Base-by-base conservation (phyloP, 1,140 invertebrate genomes). In the Hirudo medicinalis region DNA sequence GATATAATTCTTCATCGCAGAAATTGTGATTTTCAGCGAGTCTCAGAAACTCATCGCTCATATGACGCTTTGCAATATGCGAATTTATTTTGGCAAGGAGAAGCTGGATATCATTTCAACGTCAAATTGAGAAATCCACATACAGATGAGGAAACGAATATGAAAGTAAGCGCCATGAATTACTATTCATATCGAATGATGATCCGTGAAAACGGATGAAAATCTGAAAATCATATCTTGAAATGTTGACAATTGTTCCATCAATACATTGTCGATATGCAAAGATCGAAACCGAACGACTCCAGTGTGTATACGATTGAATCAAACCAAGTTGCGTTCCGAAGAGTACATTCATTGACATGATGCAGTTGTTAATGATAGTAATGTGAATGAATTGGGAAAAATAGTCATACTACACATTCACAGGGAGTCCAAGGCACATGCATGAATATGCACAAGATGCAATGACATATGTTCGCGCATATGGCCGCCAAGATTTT, bases 371-470 rank as follows among this genome's bases (percentile, higher is more conserved):
- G n/a, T 15, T 54, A n/a, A 15, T 15, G 54, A 15, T 54, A n/a
- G n/a, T n/a, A 54, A 54, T 54, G 54, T 15, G n/a, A 54, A 15
- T 15, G n/a, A 15, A n/a, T 54, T 15, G 54, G 54, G n/a, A 54
- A n/a, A 54, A 54, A 54, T n/a, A 54, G n/a, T 54, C n/a, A 15
- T 54, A n/a, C 54, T n/a, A 54, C 15, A 15, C 54, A 54, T n/a
- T 15, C n/a, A 54, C n/a, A 54, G 54, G 54, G n/a, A 54, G 54
- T n/a, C 54, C 54, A 54, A 15, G 54, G 15, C 54, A 80, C 66
- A 82, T 81, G 79, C 77, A 83, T 60, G 80, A 84, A 74, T 79
- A 80, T 67, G 77, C 75, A 40, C 81, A 83, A 75, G 82, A 85
- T 78, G 79, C 82, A 3, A 82, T 85, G 78, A 75, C 78, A 8